Percentiles rank a stretch among this genome's conserved stretches.
phyloP scores from a whole-genome alignment of 1,140 invertebrate genomes.

The Ceratoteleas bidentatus region DNA sequence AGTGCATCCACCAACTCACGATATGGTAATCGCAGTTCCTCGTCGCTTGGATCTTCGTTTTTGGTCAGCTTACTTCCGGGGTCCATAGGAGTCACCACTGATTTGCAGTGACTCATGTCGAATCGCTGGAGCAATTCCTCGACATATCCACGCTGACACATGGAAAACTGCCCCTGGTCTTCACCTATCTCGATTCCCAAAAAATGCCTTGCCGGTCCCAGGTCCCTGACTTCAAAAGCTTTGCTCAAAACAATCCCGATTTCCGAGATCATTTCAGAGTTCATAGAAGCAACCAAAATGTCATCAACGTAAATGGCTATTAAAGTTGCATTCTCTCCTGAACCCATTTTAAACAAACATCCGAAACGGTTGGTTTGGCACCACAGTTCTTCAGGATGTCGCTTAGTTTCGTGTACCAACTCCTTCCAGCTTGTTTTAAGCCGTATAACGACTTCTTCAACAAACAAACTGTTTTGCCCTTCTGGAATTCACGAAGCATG shows the following conservation, averaged over 20 bases:
- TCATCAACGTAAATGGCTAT: slow-evolving; percentile 65
- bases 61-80: slow-evolving; percentile 1
- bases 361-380: neutral
- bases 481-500: slow-evolving; percentile 2
- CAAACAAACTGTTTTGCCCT: neutral
- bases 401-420: neutral
- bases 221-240: slow-evolving; percentile 35
- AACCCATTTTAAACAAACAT: neutral
- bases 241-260: neutral
- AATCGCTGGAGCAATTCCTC: slow-evolving; percentile 39
- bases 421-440: slow-evolving; percentile 1
- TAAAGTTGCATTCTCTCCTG: neutral
- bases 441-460: slow-evolving; percentile 4
- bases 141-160: slow-evolving; percentile 37
- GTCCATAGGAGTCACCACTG: slow-evolving; percentile 19
- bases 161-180: neutral
- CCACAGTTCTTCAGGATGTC: neutral
- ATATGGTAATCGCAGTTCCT: slow-evolving; percentile 31
- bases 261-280: slow-evolving; percentile 6
- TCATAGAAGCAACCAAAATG: slow-evolving; percentile 40
- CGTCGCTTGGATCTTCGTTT: neutral
- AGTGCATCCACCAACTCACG: slow-evolving; percentile 71
- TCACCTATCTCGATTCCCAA: slow-evolving; percentile 37
- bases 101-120: slow-evolving; percentile 52
- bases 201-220: slow-evolving; percentile 24